Evolutionary conservation across 2,113 vertebrate genomes (phyloP), one percentile per base, ranked within the genome.

Genomic region (Coptodon rendalli): DNA sequence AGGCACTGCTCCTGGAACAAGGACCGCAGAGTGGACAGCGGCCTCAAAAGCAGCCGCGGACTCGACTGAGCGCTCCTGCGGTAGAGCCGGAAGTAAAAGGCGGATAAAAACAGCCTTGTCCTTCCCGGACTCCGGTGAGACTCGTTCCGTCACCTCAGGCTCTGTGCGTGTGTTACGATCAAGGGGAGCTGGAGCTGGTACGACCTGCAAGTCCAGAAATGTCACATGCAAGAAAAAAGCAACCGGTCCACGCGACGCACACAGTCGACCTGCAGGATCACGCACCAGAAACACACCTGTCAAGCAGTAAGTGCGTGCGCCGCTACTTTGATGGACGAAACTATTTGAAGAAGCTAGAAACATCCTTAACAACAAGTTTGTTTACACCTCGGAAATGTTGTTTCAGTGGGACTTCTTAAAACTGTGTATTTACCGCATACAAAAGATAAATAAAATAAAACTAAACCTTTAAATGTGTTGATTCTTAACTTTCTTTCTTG

Each of bases 91-190:
- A 48, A 38, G 85, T 4, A 76, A 16, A 52, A 56, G 81, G 38
- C 85, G 48, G 6, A 2, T 12, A 40, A 40, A 14, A n/a, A 7
- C 56, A n/a, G 22, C 57, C 5, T 73, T 17, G 31, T 27, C 54
- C 57, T 9, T 11, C 7, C 45, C 45, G 27, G 73, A 78, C 10
- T 78, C 45, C 10, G 19, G 59, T 13, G 76, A 53, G 19, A 68
- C 29, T 76, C 40, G 1, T 13, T 50, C 50, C n/a, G 5, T 31
- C 10, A 5, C 29, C 4, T 27, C 17, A 3, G 43, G 9, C 27
- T 8, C 50, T 27, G n/a, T 45, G 19, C 92, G 88, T 45, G 88
- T 91, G 63, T 48, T 93, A 45, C 71, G 89, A 34, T 27, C 80
- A n/a, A 71, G 90, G 11, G 36, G 19, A 22, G 57, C 27, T 9